Base-by-base conservation (phyloP, 1,140 invertebrate genomes). In the Camponotus vicinus region DNA sequence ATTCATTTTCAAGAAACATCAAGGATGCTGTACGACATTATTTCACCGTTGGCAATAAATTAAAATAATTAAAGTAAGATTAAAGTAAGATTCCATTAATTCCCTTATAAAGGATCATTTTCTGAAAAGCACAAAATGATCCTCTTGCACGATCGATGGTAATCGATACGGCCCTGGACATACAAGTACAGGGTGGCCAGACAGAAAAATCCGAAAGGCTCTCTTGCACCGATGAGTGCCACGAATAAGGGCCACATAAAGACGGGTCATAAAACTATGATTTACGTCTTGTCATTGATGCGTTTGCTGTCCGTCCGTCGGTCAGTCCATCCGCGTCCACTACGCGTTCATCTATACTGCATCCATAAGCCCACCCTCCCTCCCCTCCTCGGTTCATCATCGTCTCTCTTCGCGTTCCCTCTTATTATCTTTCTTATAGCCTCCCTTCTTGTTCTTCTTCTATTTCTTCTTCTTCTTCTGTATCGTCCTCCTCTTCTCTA, bases 221-320 rank as follows among this genome's bases (percentile, higher is more conserved):
- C 87, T 92, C 86, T 64, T 92, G 67, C 64, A 82, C 78, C 91
- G 90, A 90, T 88, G 91, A 92, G 92, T 91, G 86, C 87, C 90
- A 91, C 92, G 90, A 92, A 93, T 92, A 92, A 93, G 93, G 91
- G 89, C 92, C 91, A 91, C 91, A 91, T 93, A 94, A 94, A 93
- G 91, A 93, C 89, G 90, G 88, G 90, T 89, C 92, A 91, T 94
- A 94, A 94, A 94, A 93, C 92, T 94, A 94, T 94, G 93, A 94
- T 94, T 94, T 94, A 94, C 92, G 88, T 92, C 93, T 92, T 93
- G 93, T 93, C 93, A 93, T 92, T 93, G 93, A 90, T 92, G 91
- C 91, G 92, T 90, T 91, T 86, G 85, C 91, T 88, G 88, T 90
- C 83, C 77, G 89, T 27, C 27, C 86, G 37, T 79, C 78, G 71